Percentiles rank a stretch among this genome's conserved stretches.
Evolutionary conservation across 1,140 invertebrate species (phyloP).

Genomic region (Macrotrachela quadricornifera): DNA sequence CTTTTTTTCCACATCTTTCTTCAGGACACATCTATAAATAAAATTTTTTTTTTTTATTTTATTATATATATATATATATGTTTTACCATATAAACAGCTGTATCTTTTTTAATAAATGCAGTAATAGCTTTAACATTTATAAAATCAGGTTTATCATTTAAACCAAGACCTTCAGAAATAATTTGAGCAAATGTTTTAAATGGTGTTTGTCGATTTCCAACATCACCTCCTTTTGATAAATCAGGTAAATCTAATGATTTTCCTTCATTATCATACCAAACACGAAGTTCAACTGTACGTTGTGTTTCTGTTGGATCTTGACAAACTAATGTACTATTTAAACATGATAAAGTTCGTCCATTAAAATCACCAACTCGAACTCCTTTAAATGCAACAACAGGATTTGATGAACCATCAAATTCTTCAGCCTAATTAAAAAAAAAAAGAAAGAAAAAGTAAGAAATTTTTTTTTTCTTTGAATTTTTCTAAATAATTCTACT

Average conservation of each 20-base stretch:
- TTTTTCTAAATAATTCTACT: conserved; percentile 17
- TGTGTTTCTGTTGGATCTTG: conserved; percentile 51
- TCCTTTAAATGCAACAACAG: conserved; percentile 60
- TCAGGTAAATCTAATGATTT: conserved; percentile 21
- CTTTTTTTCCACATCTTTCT: conserved; percentile 72
- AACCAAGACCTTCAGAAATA: conserved; percentile 34
- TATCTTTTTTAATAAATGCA: conserved; percentile 48
- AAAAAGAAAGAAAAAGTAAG: background rate
- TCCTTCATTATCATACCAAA: conserved; percentile 65
- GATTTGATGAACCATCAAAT: conserved; percentile 51
- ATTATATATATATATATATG: too few species aligned
- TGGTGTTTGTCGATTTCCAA: conserved; percentile 16
- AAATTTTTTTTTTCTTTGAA: background rate
- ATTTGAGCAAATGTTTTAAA: conserved; percentile 51
- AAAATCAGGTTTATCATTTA: conserved; percentile 49
- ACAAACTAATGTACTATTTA: conserved; percentile 28
- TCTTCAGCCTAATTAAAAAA: conserved; percentile 45
- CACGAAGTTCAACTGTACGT: conserved; percentile 38
- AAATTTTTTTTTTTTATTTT: too few species aligned
- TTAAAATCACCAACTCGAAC: conserved; percentile 45
- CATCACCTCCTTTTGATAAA: conserved; percentile 11
- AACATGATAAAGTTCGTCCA: conserved; percentile 28
- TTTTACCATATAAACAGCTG: conserved; percentile 45
- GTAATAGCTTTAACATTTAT: conserved; percentile 48
- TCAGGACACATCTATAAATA: conserved; percentile 40